Conservation (phyloP, 1,140 invertebrate species). For the Drosophila simulans region DNA sequence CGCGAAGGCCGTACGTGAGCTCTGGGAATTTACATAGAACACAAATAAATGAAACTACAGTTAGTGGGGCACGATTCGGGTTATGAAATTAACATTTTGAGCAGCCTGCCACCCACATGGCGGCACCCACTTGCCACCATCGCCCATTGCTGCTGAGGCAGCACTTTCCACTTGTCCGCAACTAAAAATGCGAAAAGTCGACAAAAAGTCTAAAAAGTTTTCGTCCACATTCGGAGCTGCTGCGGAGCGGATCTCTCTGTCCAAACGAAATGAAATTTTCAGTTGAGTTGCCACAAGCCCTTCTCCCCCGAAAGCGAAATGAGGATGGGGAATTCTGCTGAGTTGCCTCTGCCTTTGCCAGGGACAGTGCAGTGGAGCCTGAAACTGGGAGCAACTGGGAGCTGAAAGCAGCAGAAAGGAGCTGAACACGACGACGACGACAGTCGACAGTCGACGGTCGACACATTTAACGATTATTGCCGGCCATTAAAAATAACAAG, state of each 20-base stretch:
- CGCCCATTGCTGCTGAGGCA: constrained; percentile 67
- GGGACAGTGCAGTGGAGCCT: constrained; percentile 53
- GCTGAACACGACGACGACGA: constrained; percentile 26
- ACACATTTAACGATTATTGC: constrained; percentile 84
- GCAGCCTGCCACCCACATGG: constrained; percentile 4
- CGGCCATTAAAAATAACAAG: constrained; percentile 81
- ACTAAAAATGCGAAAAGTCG: constrained; percentile 81
- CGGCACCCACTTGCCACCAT: constrained; percentile 6
- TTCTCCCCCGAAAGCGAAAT: neutral
- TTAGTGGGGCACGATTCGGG: constrained; percentile 73
- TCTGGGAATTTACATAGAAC: constrained; percentile 74
- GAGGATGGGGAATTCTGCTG: constrained; percentile 52
- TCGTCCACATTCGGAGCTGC: constrained; percentile 46
- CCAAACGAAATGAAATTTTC: constrained; percentile 81
- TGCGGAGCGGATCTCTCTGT: constrained; percentile 40
- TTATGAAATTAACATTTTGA: constrained; percentile 82
- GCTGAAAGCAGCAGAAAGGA: constrained; percentile 24
- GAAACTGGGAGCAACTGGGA: constrained; percentile 52
- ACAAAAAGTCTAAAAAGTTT: constrained; percentile 83
- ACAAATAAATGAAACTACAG: constrained; percentile 82
- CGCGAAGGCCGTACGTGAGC: constrained; percentile 46
- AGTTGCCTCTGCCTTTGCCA: constrained; percentile 43
- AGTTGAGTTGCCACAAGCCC: constrained; percentile 73
- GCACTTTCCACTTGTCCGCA: constrained; percentile 77
- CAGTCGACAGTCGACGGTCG: constrained; percentile 52